phyloP scores from a whole-genome alignment of 1,140 invertebrate genomes.

The Dreissena polymorpha region DNA sequence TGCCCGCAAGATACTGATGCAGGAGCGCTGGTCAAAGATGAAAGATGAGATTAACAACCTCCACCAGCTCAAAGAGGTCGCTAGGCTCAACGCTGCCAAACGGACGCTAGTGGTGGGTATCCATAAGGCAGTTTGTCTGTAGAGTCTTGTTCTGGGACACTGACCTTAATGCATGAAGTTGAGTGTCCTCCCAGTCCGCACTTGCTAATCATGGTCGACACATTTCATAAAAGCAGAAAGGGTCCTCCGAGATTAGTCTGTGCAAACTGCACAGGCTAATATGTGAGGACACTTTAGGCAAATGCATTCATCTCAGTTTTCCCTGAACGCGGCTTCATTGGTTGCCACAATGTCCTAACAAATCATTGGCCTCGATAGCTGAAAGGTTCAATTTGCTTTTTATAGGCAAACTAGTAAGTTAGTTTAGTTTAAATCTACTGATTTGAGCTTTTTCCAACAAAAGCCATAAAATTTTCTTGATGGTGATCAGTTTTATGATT shows the following conservation, averaged over 20 bases:
- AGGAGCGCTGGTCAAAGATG: constrained; percentile 68
- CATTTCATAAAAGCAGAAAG: neutral
- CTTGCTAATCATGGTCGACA: too few species aligned
- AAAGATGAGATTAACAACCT: constrained; percentile 70
- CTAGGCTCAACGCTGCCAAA: constrained; percentile 53
- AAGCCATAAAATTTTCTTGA: too few species aligned
- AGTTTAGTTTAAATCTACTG: too few species aligned
- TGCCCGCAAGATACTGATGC: constrained; percentile 65
- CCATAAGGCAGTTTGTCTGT: neutral
- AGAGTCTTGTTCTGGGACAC: neutral
- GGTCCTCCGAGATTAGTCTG: too few species aligned
- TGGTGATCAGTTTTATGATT: too few species aligned
- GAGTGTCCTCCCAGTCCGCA: neutral
- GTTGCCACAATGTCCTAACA: too few species aligned
- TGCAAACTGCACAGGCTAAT: neutral
- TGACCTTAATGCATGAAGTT: neutral
- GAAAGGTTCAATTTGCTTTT: too few species aligned
- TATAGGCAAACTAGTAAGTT: too few species aligned
- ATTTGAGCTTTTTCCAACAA: too few species aligned
- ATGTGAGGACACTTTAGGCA: neutral
- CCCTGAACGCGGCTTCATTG: too few species aligned
- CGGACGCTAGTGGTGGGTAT: constrained; percentile 56
- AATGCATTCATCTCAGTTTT: neutral
- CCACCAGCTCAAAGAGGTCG: constrained; percentile 62
- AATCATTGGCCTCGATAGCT: too few species aligned